Evolutionary conservation across 2,888 invertebrate species (phyloP), one percentile per base, ranked within the genome.

Genomic region (Lacanobia wlatinum): DNA sequence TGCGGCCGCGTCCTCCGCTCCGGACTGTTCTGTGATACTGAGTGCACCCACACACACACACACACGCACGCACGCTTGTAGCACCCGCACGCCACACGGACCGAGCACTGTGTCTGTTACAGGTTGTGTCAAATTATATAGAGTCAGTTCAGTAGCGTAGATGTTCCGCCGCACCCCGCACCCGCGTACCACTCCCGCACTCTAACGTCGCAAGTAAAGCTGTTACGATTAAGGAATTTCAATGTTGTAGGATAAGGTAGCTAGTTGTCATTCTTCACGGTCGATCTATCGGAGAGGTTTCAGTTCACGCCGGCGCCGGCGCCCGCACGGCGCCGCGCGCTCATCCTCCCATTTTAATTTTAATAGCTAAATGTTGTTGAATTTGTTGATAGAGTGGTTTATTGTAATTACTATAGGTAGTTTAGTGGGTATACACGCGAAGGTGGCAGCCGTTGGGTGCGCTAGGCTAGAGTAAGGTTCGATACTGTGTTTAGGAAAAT

Each of bases 351-450:
- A 84, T 86, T 92, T 92, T 94, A 94, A 93, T 94, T 95, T 93
- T 95, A 95, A 94, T 96, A 96, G 95, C 95, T 95, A 95, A 95
- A 95, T 95, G 95, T 95, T 95, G 95, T 96, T 95, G 93, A 95
- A 93, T 95, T 95, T 94, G 95, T 95, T 95, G 94, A 94, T 95
- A 95, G 94, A 94, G 93, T 94, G 94, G 93, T 95, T 94, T 93
- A 94, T 94, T 92, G 93, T 94, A 93, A 94, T 93, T 90, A 92
- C 89, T 90, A 89, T 92, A 93, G 91, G 89, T 93, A 94, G 94
- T 87, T 88, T 94, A 93, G 94, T 91, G 92, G 92, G 92, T 91
- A 91, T 91, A 90, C 87, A 90, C 88, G 91, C 86, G 90, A 90
- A 88, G 92, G 92, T 90, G 91, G 92, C 92, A 89, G 93, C 92